phyloP scores from a whole-genome alignment of 2,113 vertebrate genomes.

The Athene noctua region DNA sequence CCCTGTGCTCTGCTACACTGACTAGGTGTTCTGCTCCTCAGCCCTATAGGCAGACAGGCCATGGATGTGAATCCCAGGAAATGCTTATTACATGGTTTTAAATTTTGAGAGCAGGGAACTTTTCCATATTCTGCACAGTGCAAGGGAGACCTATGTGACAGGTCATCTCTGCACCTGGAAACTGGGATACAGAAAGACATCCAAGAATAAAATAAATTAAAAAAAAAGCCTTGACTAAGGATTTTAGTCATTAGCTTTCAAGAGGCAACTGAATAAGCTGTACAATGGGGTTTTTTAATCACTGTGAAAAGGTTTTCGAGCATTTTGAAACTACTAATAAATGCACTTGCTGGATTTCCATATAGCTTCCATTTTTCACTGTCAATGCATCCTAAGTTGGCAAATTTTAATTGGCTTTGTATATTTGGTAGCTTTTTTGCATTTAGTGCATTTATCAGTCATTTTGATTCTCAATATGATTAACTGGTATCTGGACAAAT shows the following conservation, averaged over 20 bases:
- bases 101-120: background rate
- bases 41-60: background rate
- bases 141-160: background rate
- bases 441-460: background rate
- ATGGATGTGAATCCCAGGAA: background rate
- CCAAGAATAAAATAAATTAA: background rate
- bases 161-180: background rate
- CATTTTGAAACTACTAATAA: background rate
- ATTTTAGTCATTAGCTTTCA: background rate
- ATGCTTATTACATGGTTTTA: background rate
- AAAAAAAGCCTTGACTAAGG: background rate
- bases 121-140: background rate
- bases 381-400: background rate
- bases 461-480: background rate
- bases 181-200: background rate
- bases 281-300: background rate
- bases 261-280: background rate
- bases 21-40: background rate
- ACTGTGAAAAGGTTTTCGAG: background rate
- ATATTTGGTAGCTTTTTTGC: background rate
- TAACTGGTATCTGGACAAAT: background rate
- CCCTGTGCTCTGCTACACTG: background rate
- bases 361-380: constrained; percentile 12
- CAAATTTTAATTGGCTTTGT: background rate
- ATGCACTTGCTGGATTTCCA: background rate